Percentiles rank a stretch among this genome's conserved stretches.
These are phyloP conservation scores for Callinectes sapidus DNA, from an alignment of 2,888 invertebrate species.

Conservation along the genomic window DNA sequence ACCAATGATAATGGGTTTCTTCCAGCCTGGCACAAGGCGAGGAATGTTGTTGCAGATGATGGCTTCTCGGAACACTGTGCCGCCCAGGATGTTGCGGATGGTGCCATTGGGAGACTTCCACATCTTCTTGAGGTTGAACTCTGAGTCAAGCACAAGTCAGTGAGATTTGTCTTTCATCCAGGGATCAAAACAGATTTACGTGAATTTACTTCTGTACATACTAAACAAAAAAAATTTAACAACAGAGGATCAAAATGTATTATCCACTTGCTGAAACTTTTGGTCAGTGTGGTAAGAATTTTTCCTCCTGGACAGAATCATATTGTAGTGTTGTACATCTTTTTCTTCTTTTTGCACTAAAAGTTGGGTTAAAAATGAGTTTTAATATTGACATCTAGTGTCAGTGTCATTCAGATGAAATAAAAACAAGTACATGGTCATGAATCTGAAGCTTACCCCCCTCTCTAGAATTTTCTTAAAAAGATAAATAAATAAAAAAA, in stretches of 20 bases:
- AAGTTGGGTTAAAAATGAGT: too few relatives aligned
- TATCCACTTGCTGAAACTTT: too few relatives aligned
- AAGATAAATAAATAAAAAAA: too few relatives aligned
- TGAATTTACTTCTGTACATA: background rate
- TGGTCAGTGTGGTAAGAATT: too few relatives aligned
- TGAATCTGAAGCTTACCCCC: background rate
- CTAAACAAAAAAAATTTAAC: background rate
- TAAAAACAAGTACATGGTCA: background rate
- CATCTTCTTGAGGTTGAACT: constrained; percentile 80
- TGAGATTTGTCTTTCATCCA: background rate
- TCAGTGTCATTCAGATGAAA: background rate
- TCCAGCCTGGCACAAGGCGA: constrained; percentile 95
- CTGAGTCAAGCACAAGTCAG: constrained; percentile 73
- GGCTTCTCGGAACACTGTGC: constrained; percentile 80
- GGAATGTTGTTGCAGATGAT: constrained; percentile 87
- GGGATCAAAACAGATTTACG: background rate
- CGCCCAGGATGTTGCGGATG: constrained; percentile 79
- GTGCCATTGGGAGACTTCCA: constrained; percentile 80
- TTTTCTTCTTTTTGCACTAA: too few relatives aligned
- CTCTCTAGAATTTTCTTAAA: background rate
- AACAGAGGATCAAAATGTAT: too few relatives aligned
- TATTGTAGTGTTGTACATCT: too few relatives aligned
- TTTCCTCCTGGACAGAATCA: too few relatives aligned
- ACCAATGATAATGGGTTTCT: constrained; percentile 97
- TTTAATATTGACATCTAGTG: too few relatives aligned